Percentiles rank a stretch among this genome's conserved stretches.
Conservation (phyloP, 2,113 vertebrate genomes). For the Macquaria australasica region DNA sequence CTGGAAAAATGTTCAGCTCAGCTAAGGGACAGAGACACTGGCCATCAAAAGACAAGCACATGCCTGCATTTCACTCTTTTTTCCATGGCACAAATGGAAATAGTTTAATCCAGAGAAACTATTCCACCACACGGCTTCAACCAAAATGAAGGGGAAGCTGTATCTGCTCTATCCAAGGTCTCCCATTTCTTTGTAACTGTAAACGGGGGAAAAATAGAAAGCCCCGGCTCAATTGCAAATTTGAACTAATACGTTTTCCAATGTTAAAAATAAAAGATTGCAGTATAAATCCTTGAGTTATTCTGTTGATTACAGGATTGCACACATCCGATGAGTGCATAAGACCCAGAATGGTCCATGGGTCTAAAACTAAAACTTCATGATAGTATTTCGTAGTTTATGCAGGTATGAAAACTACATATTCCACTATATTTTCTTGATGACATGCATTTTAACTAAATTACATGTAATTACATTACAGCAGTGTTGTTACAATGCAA, state of each 20-base stretch:
- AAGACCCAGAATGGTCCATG: background rate
- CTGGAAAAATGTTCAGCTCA: constrained; percentile 16
- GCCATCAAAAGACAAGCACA: constrained; percentile 1
- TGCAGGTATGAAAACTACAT: no score
- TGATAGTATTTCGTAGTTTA: background rate
- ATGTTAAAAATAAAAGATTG: background rate
- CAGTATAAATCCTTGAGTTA: background rate
- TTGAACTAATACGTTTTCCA: background rate
- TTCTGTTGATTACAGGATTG: background rate
- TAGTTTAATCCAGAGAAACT: background rate
- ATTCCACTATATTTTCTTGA: no score
- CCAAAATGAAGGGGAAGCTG: background rate
- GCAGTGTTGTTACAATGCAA: no score
- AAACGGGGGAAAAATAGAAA: background rate
- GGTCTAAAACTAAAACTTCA: background rate
- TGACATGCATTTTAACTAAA: no score
- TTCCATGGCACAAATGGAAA: background rate
- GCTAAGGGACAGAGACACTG: constrained; percentile 12
- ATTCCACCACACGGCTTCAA: background rate
- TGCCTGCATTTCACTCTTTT: background rate
- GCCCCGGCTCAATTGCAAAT: no score
- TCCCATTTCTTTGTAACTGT: background rate
- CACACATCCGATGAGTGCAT: background rate
- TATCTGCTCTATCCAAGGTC: background rate
- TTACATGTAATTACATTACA: no score